Percentiles rank a stretch among this genome's conserved stretches.
Conservation (phyloP, 2,888 invertebrate genomes). For the Eupithecia vulgata region DNA sequence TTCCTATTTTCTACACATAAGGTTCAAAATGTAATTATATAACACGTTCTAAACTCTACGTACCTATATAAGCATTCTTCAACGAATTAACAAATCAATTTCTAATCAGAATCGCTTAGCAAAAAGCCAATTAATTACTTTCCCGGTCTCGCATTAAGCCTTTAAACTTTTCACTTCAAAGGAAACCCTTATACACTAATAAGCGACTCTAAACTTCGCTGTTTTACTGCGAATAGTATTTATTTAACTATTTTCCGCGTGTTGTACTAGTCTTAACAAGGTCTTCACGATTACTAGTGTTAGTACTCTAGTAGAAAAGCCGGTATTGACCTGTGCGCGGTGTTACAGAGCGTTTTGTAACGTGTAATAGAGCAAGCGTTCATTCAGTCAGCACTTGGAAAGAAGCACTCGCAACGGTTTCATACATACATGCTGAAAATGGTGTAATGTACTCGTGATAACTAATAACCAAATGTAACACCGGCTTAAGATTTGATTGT, state of each 20-base stretch:
- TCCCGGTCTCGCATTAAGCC: background rate
- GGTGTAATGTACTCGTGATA: too few relatives aligned
- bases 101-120: background rate
- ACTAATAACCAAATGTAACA: too few relatives aligned
- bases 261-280: background rate
- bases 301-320: background rate
- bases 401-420: too few relatives aligned
- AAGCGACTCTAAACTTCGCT: background rate
- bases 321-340: too few relatives aligned
- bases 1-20: too few relatives aligned
- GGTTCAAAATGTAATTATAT: too few relatives aligned
- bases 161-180: conserved; percentile 7
- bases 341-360: too few relatives aligned
- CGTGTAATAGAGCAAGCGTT: too few relatives aligned
- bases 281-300: background rate
- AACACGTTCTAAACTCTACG: too few relatives aligned
- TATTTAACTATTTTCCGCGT: background rate
- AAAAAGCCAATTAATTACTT: conserved; percentile 5
- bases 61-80: background rate
- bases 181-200: conserved; percentile 6
- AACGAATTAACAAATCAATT: background rate
- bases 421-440: too few relatives aligned
- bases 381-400: too few relatives aligned
- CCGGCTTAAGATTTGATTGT: background rate
- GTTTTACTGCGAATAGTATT: background rate